Conservation (phyloP, 2,888 invertebrate species). For the Lepidocyrtoides sp. region DNA sequence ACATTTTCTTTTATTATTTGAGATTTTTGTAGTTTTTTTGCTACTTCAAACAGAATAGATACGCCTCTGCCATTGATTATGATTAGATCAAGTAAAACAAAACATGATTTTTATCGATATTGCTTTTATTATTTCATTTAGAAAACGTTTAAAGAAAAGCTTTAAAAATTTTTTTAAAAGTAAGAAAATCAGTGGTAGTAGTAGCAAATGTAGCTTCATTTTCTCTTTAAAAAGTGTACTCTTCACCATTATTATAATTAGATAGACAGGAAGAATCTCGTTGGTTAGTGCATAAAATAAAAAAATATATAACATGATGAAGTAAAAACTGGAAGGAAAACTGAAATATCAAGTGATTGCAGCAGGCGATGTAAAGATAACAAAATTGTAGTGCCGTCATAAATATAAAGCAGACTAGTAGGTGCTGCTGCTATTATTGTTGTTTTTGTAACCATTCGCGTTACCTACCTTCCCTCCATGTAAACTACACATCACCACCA, state of each 20-base stretch:
- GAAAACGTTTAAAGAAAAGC: neutral
- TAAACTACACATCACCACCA: conserved; percentile 5
- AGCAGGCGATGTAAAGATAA: conserved; percentile 19
- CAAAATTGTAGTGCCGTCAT: neutral
- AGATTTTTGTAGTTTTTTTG: neutral
- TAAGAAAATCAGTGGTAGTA: neutral
- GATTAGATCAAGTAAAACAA: conserved; percentile 21
- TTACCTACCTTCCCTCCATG: conserved; percentile 40
- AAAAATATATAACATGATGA: conserved; percentile 9
- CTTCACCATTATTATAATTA: neutral
- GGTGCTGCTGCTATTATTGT: conserved; percentile 17
- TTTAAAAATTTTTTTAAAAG: neutral
- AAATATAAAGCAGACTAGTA: conserved; percentile 20
- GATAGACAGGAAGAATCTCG: neutral
- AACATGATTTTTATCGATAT: conserved; percentile 29
- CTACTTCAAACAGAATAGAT: neutral
- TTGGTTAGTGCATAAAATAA: neutral
- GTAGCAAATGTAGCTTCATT: neutral
- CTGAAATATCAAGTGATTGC: neutral
- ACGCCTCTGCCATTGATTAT: neutral
- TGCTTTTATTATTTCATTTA: neutral
- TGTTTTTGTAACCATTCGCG: conserved; percentile 35
- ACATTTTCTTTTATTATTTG: neutral
- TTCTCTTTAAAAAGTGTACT: neutral
- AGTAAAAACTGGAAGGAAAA: conserved; percentile 51